Percentiles rank a stretch among this genome's conserved stretches.
Conservation (phyloP, 2,888 invertebrate species). For the Galeopsomyia nigrocyanea region DNA sequence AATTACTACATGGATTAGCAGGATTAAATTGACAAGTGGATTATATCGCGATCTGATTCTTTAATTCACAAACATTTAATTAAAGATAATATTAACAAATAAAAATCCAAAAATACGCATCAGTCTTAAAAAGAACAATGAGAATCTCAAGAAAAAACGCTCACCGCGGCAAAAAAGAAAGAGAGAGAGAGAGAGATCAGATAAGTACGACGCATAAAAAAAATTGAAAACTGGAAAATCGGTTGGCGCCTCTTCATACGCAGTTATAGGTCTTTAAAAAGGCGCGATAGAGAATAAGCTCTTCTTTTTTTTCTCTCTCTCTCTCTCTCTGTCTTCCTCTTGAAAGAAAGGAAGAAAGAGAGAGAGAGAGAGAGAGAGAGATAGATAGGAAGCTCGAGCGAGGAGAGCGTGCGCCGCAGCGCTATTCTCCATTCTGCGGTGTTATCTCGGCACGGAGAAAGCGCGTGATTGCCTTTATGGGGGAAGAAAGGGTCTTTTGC, state of each 20-base stretch:
- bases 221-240: no score
- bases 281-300: neutral
- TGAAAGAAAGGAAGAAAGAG: constrained; percentile 22
- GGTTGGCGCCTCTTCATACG: constrained; percentile 13
- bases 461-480: constrained; percentile 69
- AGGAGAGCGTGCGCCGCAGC: constrained; percentile 48
- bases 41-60: no score
- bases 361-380: neutral
- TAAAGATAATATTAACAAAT: no score
- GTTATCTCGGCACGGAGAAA: constrained; percentile 65
- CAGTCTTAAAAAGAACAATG: no score
- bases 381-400: constrained; percentile 61
- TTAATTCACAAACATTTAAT: no score
- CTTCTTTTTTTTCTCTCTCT: no score
- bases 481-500: constrained; percentile 69
- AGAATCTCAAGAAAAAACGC: neutral
- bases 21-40: no score
- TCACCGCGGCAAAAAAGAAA: constrained; percentile 6
- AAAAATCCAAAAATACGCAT: no score
- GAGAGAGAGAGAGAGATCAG: neutral
- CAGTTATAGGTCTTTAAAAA: constrained; percentile 36
- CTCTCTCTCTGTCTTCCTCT: no score
- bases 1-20: no score
- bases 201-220: no score
- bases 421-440: constrained; percentile 61